Evolutionary conservation across 35 echinoderm and acorn worm genomes (phyloP).

Genomic region (Apostichopus japonicus): DNA sequence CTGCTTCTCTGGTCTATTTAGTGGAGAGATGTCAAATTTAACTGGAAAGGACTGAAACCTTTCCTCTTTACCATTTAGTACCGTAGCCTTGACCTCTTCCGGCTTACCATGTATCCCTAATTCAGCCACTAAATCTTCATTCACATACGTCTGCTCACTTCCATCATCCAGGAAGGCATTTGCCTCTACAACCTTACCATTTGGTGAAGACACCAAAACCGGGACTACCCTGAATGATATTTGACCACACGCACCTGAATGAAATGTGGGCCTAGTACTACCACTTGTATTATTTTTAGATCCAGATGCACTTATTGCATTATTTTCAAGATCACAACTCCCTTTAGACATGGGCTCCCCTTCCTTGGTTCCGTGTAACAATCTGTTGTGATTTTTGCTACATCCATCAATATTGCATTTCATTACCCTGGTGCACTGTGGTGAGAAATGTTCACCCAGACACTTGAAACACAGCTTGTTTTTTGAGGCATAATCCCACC

Average conservation of each 20-base stretch:
- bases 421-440: background rate
- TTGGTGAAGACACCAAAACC: background rate
- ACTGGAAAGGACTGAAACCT: constrained; percentile 34
- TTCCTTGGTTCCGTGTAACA: constrained; percentile 38
- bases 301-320: background rate
- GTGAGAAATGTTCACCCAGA: background rate
- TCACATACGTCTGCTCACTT: constrained; percentile 25
- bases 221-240: constrained; percentile 35
- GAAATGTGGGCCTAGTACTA: background rate
- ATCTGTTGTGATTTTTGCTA: constrained; percentile 47
- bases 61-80: constrained; percentile 44
- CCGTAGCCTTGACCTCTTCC: background rate
- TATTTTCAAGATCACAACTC: background rate
- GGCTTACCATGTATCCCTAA: background rate
- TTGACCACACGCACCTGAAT: background rate
- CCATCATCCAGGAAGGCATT: constrained; percentile 50
- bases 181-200: background rate
- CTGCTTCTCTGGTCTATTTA: background rate
- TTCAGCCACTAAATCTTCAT: constrained; percentile 28
- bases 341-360: constrained; percentile 5
- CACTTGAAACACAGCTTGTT: constrained; percentile 43
- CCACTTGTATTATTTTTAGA: background rate
- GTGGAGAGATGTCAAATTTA: constrained; percentile 1
- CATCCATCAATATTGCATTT: constrained; percentile 43
- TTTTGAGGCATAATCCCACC: constrained; percentile 37